These are phyloP conservation scores for Agrochola lota DNA, from an alignment of 2,888 invertebrate species.

Conservation along the genomic window DNA sequence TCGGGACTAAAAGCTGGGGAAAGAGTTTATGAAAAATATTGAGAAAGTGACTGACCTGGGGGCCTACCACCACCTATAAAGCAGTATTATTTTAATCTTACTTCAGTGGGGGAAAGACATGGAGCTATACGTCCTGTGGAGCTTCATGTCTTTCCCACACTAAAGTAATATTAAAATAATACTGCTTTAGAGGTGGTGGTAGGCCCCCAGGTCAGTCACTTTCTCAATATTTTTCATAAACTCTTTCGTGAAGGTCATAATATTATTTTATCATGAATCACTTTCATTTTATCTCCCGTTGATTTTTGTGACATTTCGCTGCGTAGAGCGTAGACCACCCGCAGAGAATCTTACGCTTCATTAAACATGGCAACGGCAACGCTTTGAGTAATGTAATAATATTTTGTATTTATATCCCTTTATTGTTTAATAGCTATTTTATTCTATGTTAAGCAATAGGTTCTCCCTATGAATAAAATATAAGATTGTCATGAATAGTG, in stretches of 20 bases:
- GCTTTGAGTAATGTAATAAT: slow-evolving; percentile 33
- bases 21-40: too few relatives aligned
- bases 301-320: slow-evolving; percentile 32
- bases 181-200: too few relatives aligned
- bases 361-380: slow-evolving; percentile 7
- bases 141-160: too few relatives aligned
- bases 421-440: slow-evolving; percentile 9
- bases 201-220: background rate
- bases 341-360: slow-evolving; percentile 25
- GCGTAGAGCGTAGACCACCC: slow-evolving; percentile 36
- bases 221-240: background rate
- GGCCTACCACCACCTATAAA: too few relatives aligned
- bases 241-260: background rate
- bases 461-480: background rate
- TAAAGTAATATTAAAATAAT: too few relatives aligned
- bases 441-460: background rate
- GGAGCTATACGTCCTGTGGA: too few relatives aligned
- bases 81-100: too few relatives aligned
- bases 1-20: background rate
- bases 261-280: slow-evolving; percentile 2
- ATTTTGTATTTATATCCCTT: slow-evolving; percentile 8
- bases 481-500: background rate
- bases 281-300: slow-evolving; percentile 15
- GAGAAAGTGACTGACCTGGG: too few relatives aligned
- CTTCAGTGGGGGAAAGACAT: too few relatives aligned